phyloP scores from a whole-genome alignment of 2,113 vertebrate species.

The Ammodramus savannarum region DNA sequence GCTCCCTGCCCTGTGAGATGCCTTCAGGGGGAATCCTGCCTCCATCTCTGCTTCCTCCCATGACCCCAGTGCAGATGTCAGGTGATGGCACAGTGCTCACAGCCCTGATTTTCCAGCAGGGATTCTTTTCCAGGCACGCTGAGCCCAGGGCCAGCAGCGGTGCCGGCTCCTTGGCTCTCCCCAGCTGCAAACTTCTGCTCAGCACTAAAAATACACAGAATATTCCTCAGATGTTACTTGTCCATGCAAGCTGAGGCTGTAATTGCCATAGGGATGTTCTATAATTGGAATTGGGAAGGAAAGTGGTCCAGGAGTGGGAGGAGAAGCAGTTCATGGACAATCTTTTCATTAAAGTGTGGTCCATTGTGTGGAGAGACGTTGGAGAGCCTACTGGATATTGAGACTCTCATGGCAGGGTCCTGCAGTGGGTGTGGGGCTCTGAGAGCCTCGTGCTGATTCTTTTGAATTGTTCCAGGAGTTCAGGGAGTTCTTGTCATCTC shows the following conservation, averaged over 20 bases:
- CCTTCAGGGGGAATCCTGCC: neutral
- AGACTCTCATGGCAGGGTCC: neutral
- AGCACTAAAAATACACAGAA: slow-evolving; percentile 13
- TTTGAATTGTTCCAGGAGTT: neutral
- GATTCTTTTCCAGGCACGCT: neutral
- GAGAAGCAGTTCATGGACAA: neutral
- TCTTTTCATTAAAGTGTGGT: slow-evolving; percentile 8
- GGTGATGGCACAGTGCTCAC: neutral
- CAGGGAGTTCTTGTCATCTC: neutral
- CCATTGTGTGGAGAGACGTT: neutral
- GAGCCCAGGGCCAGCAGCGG: neutral
- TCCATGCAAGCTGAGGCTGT: neutral
- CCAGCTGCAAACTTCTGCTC: slow-evolving; percentile 27
- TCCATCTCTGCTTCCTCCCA: neutral
- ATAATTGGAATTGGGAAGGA: neutral
- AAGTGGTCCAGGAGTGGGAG: neutral
- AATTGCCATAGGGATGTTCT: neutral
- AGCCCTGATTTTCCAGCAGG: neutral
- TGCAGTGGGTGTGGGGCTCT: neutral
- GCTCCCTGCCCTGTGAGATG: neutral
- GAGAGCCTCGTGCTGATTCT: neutral
- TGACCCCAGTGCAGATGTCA: neutral
- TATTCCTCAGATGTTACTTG: slow-evolving; percentile 15
- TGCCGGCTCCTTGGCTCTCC: neutral
- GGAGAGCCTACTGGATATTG: neutral